Conservation (phyloP, 2,797 vertebrate species). For the Scarus forsteni region DNA sequence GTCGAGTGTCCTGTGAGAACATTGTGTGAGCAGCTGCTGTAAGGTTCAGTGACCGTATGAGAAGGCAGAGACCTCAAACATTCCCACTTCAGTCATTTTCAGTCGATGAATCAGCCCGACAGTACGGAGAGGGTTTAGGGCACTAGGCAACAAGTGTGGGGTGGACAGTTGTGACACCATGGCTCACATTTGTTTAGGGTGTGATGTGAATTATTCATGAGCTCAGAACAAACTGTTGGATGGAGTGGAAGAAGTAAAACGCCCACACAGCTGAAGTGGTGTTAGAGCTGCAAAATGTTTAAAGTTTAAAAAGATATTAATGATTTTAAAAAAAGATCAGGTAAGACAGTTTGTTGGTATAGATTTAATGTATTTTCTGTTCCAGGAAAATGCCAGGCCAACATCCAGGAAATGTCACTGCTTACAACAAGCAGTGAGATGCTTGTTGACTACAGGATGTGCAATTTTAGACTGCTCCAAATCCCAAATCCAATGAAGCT, state of each 20-base stretch:
- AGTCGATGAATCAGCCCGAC: conserved; percentile 1
- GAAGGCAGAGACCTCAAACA: neutral
- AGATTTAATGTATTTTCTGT: too few relatives aligned
- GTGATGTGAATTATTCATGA: conserved; percentile 61
- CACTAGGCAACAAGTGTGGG: conserved; percentile 38
- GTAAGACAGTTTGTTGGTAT: too few relatives aligned
- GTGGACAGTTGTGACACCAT: conserved; percentile 43
- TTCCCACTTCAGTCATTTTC: conserved; percentile 3
- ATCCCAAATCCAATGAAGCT: too few relatives aligned
- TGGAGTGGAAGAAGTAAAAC: neutral
- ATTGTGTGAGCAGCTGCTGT: conserved; percentile 22
- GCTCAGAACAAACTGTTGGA: conserved; percentile 11
- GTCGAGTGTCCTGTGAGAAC: conserved; percentile 3
- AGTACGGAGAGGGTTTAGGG: neutral
- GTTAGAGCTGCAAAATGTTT: neutral
- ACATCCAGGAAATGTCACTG: too few relatives aligned
- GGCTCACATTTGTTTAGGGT: conserved; percentile 28
- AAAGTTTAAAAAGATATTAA: neutral
- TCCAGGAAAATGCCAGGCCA: too few relatives aligned
- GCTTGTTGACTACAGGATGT: too few relatives aligned
- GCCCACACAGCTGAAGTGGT: neutral
- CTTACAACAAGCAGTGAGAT: too few relatives aligned
- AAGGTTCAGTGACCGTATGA: neutral
- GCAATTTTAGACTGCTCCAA: too few relatives aligned
- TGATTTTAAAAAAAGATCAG: too few relatives aligned